These are phyloP conservation scores for Sthenelais limicola DNA, from an alignment of 2,888 invertebrate genomes.

Conservation along the genomic window DNA sequence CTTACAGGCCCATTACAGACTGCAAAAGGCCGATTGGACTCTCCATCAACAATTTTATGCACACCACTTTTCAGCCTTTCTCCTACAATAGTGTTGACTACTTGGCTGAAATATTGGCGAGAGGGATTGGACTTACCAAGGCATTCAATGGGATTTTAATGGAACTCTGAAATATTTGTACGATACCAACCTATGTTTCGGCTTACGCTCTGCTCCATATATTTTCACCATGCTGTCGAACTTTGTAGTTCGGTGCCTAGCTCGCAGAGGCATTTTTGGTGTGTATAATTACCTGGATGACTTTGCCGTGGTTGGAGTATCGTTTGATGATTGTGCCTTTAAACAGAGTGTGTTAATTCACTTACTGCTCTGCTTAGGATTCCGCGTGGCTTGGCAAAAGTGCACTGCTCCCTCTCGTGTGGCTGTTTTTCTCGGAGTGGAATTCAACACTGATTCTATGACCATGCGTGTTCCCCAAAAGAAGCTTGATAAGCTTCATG, in stretches of 20 bases:
- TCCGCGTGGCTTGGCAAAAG: background rate
- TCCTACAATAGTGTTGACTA: background rate
- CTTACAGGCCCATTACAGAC: background rate
- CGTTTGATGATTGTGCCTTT: background rate
- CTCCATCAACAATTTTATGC: background rate
- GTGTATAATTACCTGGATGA: background rate
- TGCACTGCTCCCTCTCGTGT: background rate
- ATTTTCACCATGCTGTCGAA: background rate
- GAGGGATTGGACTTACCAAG: background rate
- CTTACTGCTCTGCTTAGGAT: background rate
- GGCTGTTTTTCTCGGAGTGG: background rate
- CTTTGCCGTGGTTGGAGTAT: background rate
- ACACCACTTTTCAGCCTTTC: background rate
- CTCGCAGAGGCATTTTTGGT: background rate
- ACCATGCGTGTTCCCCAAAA: background rate
- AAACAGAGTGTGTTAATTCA: background rate
- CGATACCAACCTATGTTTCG: background rate
- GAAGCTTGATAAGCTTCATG: background rate
- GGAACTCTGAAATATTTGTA: background rate
- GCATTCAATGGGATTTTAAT: background rate
- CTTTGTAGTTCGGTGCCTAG: background rate
- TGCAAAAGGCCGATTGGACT: background rate
- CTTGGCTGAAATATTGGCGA: background rate
- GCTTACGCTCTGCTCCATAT: background rate
- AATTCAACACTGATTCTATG: background rate